phyloP scores from a whole-genome alignment of 1,140 invertebrate genomes.

The Samia ricini region DNA sequence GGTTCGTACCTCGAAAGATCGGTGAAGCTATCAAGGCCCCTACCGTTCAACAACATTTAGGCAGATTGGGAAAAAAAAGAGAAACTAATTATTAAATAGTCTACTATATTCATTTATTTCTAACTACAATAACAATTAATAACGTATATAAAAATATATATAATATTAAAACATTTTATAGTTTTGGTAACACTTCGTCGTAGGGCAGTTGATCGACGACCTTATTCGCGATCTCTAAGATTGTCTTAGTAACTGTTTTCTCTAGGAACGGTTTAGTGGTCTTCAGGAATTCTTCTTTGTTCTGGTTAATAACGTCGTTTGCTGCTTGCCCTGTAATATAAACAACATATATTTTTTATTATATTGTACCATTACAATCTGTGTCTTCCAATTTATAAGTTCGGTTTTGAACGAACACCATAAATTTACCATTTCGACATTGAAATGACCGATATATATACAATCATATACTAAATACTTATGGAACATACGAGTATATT shows the following conservation, averaged over 20 bases:
- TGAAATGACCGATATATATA: too few species aligned
- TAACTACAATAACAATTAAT: not conserved
- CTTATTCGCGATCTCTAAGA: slow-evolving; percentile 79
- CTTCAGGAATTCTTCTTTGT: slow-evolving; percentile 79
- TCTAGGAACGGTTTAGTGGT: slow-evolving; percentile 80
- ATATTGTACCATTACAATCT: too few species aligned
- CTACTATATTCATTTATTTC: not conserved
- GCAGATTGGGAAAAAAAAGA: too few species aligned
- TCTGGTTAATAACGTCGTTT: slow-evolving; percentile 81
- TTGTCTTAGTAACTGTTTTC: slow-evolving; percentile 73
- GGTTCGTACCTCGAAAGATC: too few species aligned
- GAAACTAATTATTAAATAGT: not conserved
- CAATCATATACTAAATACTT: too few species aligned
- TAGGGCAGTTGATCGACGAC: slow-evolving; percentile 78
- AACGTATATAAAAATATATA: too few species aligned
- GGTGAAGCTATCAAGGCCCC: too few species aligned
- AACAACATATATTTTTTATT: not conserved
- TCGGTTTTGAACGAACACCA: too few species aligned
- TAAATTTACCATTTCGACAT: too few species aligned
- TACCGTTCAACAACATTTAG: too few species aligned
- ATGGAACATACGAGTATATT: too few species aligned
- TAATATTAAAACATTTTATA: slow-evolving; percentile 27
- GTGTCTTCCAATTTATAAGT: too few species aligned
- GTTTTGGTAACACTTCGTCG: slow-evolving; percentile 79
- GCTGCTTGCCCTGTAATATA: slow-evolving; percentile 73